Percentiles rank a stretch among this genome's conserved stretches.
phyloP scores from a whole-genome alignment of 2,888 invertebrate species.

The Oconnorella tubifera region DNA sequence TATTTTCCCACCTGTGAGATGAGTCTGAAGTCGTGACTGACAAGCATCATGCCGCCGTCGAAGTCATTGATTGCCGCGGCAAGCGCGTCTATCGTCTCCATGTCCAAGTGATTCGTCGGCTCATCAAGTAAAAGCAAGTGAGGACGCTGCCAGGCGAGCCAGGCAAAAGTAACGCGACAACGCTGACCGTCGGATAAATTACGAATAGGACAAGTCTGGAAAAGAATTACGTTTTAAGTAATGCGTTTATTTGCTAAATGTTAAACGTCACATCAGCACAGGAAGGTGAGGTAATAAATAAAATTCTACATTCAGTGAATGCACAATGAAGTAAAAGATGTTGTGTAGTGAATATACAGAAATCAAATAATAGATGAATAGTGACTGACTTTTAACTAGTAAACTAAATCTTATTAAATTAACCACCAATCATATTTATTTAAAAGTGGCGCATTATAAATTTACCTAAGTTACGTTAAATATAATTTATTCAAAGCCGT shows the following conservation, averaged over 20 bases:
- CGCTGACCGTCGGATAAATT: slow-evolving; percentile 96
- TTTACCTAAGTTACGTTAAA: too few relatives aligned
- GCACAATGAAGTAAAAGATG: not conserved
- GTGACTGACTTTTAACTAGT: too few relatives aligned
- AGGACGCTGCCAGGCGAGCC: slow-evolving; percentile 95
- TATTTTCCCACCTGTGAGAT: slow-evolving; percentile 98
- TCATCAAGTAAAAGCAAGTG: slow-evolving; percentile 76
- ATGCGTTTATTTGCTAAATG: too few relatives aligned
- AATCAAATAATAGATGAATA: too few relatives aligned
- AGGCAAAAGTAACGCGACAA: slow-evolving; percentile 97
- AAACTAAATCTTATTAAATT: too few relatives aligned
- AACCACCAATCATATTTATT: too few relatives aligned
- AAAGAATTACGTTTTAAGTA: too few relatives aligned
- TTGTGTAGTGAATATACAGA: not conserved
- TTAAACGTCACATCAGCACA: too few relatives aligned
- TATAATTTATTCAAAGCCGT: too few relatives aligned
- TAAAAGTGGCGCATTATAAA: too few relatives aligned
- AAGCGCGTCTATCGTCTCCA: slow-evolving; percentile 86
- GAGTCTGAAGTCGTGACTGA: slow-evolving; percentile 98
- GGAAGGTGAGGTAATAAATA: not conserved
- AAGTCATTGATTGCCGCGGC: slow-evolving; percentile 97
- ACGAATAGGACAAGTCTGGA: slow-evolving; percentile 82
- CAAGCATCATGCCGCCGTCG: slow-evolving; percentile 98
- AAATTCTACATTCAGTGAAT: too few relatives aligned
- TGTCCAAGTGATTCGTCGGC: slow-evolving; percentile 58